Evolutionary conservation across 2,797 vertebrate genomes (phyloP), one percentile per base, ranked within the genome.

Genomic region (Rhyacichthys aspro): DNA sequence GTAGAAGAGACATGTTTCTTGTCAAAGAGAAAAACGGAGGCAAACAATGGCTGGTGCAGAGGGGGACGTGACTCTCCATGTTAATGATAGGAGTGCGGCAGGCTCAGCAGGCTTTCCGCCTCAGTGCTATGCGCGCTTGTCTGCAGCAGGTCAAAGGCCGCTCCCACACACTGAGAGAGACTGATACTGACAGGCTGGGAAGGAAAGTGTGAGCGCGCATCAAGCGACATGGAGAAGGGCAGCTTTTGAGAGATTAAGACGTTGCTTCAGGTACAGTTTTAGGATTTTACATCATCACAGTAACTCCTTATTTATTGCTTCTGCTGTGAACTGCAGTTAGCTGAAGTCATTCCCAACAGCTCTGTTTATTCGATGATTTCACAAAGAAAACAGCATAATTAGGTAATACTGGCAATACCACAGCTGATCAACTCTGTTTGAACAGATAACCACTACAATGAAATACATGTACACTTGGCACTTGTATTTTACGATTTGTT

Each of bases 71-170:
- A 82, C 83, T 86, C 70, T 82, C 82, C 88, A 89, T 91, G 85
- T 86, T 90, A 90, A 91, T 90, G 82, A 82, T 50, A 55, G 56
- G 69, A 87, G 84, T 81, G 86, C 79, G 75, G 83, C 76, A 80
- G 70, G 67, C 79, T 85, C 77, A 55, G 85, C 59, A 43, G 77
- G 77, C 71, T 81, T 71, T 47, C 67, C 43, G 65, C 76, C 78
- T 84, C 83, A 78, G 67, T 16, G 43, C 79, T 67, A 18, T 8
- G 69, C 47, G 18, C 43, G 45, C 68, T 70, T 67, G 78, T 90
- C 86, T 86, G 79, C 79, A 64, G 78, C 65, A 34, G 81, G 85
- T 85, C 78, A 86, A 79, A 82, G 86, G 85, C 67, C 66, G 2
- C 79, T 77, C 80, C 73, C 83, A 83, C 83, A 79, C 76, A 63